phyloP scores from a whole-genome alignment of 2,797 vertebrate species.

The Champsocephalus gunnari region DNA sequence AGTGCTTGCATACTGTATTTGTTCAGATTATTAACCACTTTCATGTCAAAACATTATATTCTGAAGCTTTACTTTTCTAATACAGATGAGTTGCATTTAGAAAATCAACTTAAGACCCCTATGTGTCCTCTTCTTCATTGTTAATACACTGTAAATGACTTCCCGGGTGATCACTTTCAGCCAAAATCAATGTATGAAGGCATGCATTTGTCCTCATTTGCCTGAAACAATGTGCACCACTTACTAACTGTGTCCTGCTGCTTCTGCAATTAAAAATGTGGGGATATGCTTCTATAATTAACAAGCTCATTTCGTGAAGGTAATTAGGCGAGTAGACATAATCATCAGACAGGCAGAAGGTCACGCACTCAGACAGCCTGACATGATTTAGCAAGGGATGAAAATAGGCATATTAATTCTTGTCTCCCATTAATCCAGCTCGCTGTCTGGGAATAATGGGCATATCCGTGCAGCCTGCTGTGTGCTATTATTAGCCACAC shows the following conservation, averaged over 20 bases:
- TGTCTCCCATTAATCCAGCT: constrained; percentile 72
- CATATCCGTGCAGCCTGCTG: constrained; percentile 53
- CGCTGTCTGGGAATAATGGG: constrained; percentile 63
- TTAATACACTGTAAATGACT: not conserved
- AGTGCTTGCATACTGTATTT: not conserved
- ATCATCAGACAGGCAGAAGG: constrained; percentile 52
- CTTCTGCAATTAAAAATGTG: not conserved
- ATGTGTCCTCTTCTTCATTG: not conserved
- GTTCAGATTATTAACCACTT: constrained; percentile 1
- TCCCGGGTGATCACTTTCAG: not conserved
- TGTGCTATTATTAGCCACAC: constrained; percentile 71
- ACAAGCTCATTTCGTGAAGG: not conserved
- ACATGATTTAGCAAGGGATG: constrained; percentile 57
- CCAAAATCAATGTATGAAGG: constrained; percentile 11
- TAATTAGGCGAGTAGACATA: constrained; percentile 17
- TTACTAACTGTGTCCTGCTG: not conserved
- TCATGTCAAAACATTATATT: not conserved
- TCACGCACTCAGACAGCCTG: constrained; percentile 45
- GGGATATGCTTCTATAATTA: constrained; percentile 1
- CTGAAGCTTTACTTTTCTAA: not conserved
- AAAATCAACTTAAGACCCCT: no score
- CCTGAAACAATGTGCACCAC: not conserved
- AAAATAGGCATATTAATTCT: constrained; percentile 75
- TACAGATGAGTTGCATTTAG: not conserved
- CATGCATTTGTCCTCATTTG: not conserved